A percentile compares a stretch with the other conserved stretches of the same genome.
These are phyloP conservation scores for Colossoma macropomum DNA, from an alignment of 2,113 vertebrate species.

Conservation along the genomic window DNA sequence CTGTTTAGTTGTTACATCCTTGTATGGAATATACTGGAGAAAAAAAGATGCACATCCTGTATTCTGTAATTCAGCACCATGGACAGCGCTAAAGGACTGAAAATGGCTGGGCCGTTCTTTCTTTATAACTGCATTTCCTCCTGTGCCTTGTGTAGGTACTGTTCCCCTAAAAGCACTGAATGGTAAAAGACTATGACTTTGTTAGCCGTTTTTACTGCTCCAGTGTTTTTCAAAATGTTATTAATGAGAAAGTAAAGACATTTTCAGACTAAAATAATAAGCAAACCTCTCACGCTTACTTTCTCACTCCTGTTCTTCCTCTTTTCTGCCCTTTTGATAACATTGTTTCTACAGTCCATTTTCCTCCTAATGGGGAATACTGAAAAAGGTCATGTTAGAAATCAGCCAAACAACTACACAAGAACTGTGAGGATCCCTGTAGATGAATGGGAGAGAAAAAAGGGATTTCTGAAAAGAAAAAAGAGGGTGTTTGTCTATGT, in stretches of 20 bases:
- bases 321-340: slow-evolving; percentile 63
- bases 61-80: background rate
- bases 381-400: slow-evolving; percentile 73
- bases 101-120: background rate
- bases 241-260: slow-evolving; percentile 22
- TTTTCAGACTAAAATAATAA: slow-evolving; percentile 5
- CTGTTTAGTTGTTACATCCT: background rate
- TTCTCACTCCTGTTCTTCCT: slow-evolving; percentile 46
- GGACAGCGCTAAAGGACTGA: background rate
- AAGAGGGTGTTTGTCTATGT: background rate
- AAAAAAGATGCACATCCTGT: background rate
- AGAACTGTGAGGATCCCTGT: slow-evolving; percentile 61
- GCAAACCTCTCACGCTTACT: slow-evolving; percentile 34
- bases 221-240: slow-evolving; percentile 9
- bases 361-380: slow-evolving; percentile 64
- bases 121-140: background rate
- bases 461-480: background rate
- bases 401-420: slow-evolving; percentile 58
- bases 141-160: background rate
- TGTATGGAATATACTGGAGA: background rate
- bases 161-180: background rate
- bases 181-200: background rate
- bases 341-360: background rate
- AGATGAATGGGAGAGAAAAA: background rate
- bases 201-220: background rate